phyloP scores from a whole-genome alignment of 2,888 invertebrate species.

The Polydrusus pterygomalis region DNA sequence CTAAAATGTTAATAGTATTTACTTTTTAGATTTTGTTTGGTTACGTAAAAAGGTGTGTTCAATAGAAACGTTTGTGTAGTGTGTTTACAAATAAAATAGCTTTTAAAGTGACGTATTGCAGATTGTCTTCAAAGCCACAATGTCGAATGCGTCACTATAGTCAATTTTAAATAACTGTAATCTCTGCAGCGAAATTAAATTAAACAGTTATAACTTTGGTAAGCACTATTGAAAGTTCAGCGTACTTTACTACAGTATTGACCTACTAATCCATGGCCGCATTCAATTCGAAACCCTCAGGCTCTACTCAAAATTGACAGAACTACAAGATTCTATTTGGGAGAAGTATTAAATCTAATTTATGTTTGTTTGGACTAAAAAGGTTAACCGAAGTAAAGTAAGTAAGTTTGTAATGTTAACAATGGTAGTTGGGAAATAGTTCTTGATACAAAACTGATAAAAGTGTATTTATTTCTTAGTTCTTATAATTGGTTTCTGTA shows the following conservation, averaged over 20 bases:
- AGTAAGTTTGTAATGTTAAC: too few relatives aligned
- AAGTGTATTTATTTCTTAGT: too few relatives aligned
- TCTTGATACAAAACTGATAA: too few relatives aligned
- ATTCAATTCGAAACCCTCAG: constrained; percentile 11
- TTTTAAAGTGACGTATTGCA: background rate
- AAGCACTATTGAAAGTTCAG: background rate
- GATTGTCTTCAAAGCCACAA: too few relatives aligned
- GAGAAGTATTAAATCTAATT: constrained; percentile 19
- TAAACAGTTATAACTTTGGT: background rate
- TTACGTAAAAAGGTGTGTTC: too few relatives aligned
- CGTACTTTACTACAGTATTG: background rate
- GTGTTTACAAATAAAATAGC: constrained; percentile 4
- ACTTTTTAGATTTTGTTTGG: too few relatives aligned
- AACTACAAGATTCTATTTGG: constrained; percentile 5
- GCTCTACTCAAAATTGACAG: background rate
- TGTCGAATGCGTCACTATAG: too few relatives aligned
- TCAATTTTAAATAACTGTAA: too few relatives aligned
- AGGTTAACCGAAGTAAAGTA: background rate
- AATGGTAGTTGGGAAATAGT: too few relatives aligned
- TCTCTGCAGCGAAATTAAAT: background rate
- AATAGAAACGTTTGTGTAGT: background rate
- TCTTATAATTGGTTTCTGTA: too few relatives aligned
- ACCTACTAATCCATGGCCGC: constrained; percentile 3
- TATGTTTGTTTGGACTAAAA: constrained; percentile 1
- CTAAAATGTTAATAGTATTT: background rate